Conservation (phyloP, 2,797 vertebrate species). For the Microctenopoma steveboyesi region DNA sequence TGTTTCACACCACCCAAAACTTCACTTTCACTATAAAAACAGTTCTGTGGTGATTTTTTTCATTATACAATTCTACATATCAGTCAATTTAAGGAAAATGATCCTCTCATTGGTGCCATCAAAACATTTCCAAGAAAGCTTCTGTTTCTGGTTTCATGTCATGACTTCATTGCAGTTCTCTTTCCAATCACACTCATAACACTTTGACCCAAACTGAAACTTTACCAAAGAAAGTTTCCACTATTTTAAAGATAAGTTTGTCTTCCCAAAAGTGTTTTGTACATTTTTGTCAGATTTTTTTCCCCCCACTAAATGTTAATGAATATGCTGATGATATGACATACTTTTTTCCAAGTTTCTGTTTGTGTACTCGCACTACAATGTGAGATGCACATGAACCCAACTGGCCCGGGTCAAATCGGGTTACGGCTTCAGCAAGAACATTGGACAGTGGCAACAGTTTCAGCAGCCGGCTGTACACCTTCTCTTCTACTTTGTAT, state of each 20-base stretch:
- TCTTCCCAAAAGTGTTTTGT: constrained; percentile 20
- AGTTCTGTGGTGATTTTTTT: no score
- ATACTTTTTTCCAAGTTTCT: constrained; percentile 15
- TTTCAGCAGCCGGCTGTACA: background rate
- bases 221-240: constrained; percentile 45
- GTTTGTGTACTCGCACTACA: constrained; percentile 2
- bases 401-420: background rate
- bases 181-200: constrained; percentile 48
- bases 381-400: background rate
- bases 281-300: constrained; percentile 33
- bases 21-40: no score
- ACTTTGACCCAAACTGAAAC: constrained; percentile 58
- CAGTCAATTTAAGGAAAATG: background rate
- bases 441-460: background rate
- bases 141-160: constrained; percentile 46
- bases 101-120: constrained; percentile 6
- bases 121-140: constrained; percentile 59
- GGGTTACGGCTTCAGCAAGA: background rate
- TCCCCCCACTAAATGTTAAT: background rate
- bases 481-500: background rate
- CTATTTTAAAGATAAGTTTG: constrained; percentile 44
- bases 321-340: background rate
- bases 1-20: no score
- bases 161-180: constrained; percentile 35
- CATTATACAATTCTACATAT: background rate